Evolutionary conservation across 2,113 vertebrate genomes (phyloP).

Genomic region (Chionomys nivalis): DNA sequence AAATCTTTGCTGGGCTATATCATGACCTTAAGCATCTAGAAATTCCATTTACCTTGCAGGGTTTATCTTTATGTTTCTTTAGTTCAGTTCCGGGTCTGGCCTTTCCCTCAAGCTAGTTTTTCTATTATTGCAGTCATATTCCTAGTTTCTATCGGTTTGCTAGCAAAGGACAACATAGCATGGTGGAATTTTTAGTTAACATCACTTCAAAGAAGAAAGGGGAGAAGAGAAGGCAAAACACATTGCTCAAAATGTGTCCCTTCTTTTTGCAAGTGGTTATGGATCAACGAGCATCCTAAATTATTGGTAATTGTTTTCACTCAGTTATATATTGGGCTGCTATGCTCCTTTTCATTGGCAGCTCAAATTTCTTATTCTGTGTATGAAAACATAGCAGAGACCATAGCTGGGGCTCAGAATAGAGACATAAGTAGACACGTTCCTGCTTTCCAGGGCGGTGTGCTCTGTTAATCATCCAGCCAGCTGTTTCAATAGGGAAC

Average conservation of each 20-base stretch:
- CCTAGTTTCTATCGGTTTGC: constrained; percentile 27
- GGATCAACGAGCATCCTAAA: neutral
- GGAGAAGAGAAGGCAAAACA: neutral
- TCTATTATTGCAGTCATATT: neutral
- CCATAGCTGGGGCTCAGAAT: neutral
- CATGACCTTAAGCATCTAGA: neutral
- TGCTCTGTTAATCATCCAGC: neutral
- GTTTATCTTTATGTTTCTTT: neutral
- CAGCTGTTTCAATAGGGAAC: neutral
- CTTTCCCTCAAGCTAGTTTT: constrained; percentile 41
- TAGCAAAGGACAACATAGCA: constrained; percentile 2
- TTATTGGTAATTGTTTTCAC: neutral
- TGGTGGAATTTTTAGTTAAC: neutral
- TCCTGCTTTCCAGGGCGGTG: neutral
- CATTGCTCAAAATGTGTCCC: neutral
- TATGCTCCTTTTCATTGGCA: neutral
- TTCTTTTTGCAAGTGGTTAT: constrained; percentile 20
- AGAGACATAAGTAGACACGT: neutral
- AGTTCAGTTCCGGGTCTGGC: neutral
- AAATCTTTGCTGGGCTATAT: neutral
- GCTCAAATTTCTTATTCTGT: neutral
- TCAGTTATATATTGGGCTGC: neutral
- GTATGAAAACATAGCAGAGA: neutral
- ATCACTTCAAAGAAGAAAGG: neutral
- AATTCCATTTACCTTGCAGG: neutral